Conservation (phyloP, 2,888 invertebrate species). For the Lepidonotus clava region DNA sequence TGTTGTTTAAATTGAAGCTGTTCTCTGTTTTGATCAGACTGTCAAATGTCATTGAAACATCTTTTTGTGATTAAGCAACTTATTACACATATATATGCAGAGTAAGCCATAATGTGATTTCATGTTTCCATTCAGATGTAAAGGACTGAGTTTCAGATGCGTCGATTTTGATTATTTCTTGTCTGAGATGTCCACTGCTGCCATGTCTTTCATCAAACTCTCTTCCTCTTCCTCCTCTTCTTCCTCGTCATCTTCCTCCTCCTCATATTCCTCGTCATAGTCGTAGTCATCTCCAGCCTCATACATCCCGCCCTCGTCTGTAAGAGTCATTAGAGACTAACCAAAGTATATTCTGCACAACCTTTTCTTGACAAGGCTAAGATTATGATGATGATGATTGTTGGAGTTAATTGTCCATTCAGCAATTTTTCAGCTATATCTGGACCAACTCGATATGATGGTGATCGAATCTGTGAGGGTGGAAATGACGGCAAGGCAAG, state of each 20-base stretch:
- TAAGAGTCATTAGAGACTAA: not conserved
- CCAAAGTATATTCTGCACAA: not conserved
- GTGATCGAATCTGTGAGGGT: not conserved
- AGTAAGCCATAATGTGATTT: too few species aligned
- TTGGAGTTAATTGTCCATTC: not conserved
- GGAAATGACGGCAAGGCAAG: not conserved
- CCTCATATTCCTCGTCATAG: constrained; percentile 55
- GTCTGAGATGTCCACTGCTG: not conserved
- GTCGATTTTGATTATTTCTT: not conserved
- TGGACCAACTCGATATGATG: not conserved
- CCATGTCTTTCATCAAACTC: constrained; percentile 34
- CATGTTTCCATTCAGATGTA: too few species aligned
- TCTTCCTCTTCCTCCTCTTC: constrained; percentile 52
- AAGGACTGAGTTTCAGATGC: too few species aligned
- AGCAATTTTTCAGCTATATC: not conserved
- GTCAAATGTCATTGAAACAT: too few species aligned
- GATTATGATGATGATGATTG: not conserved
- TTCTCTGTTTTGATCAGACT: too few species aligned
- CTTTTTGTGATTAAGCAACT: too few species aligned
- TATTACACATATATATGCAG: too few species aligned
- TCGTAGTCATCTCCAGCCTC: constrained; percentile 1
- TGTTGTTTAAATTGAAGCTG: too few species aligned
- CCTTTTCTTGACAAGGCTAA: not conserved
- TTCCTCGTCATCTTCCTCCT: constrained; percentile 58
- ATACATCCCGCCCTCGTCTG: constrained; percentile 42